Conservation (phyloP, 35 echinoderm and acorn worm genomes). For the Stichopus chloronotus region DNA sequence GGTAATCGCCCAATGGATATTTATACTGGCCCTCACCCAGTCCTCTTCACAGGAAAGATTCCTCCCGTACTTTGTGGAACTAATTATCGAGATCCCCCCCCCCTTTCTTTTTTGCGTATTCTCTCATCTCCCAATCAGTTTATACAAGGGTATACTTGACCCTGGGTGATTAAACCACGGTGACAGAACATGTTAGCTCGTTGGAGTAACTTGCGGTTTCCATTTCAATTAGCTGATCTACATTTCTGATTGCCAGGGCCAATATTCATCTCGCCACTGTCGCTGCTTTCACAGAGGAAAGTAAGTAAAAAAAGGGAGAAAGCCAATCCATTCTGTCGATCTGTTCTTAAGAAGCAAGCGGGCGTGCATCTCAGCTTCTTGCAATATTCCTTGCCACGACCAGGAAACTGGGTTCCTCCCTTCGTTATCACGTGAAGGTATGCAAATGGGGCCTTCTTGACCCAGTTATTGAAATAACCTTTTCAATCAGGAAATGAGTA, state of each 20-base stretch:
- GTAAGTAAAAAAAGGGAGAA: neutral
- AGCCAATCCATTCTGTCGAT: neutral
- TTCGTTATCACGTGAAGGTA: neutral
- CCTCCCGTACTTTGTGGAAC: neutral
- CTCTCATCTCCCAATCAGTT: neutral
- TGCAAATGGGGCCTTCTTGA: conserved; percentile 24
- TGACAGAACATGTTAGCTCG: conserved; percentile 13
- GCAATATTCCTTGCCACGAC: neutral
- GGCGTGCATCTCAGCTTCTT: neutral
- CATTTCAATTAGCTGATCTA: conserved; percentile 41
- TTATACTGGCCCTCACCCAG: too few species aligned
- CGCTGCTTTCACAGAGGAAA: neutral
- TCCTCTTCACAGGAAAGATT: too few species aligned
- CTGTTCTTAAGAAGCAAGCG: neutral
- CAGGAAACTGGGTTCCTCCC: neutral
- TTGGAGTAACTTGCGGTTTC: conserved; percentile 3
- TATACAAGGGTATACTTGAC: conserved; percentile 28
- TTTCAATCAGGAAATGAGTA: conserved; percentile 15
- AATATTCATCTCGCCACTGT: neutral
- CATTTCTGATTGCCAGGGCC: conserved; percentile 28
- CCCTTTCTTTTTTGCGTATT: neutral
- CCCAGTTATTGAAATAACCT: neutral
- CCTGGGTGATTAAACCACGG: conserved; percentile 5
- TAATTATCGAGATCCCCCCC: neutral
- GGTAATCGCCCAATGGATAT: too few species aligned